Evolutionary conservation across 2,113 vertebrate species (phyloP), one percentile per base, ranked within the genome.

Genomic region (Oreochromis niloticus): DNA sequence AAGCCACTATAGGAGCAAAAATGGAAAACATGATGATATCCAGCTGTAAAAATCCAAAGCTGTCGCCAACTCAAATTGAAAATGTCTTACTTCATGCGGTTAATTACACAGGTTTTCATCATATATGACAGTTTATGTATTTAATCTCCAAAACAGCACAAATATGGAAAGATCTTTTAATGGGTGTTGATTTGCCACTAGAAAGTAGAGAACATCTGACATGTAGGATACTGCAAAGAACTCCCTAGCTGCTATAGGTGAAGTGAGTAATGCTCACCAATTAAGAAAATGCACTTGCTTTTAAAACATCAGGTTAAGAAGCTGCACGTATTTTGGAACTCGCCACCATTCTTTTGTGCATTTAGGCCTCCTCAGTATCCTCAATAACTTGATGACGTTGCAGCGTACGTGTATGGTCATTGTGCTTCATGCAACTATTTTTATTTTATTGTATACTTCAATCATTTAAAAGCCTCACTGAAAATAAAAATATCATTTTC

Each of bases 31-130:
- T 79, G 79, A 87, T 34, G 82, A 66, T 68, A 80, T 87, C 88
- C 90, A 90, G 91, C 86, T 92, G 88, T 52, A 81, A 88, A 78
- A 81, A 86, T 63, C 57, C 82, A 39, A 87, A 85, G 81, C 82
- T 90, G 88, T 89, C 57, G 56, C 57, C 80, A 61, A 82, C 59
- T 85, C 66, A 66, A 34, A 16, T 52, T 66, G 39, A 63, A 87
- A 84, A 83, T 73, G 59, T 71, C 71, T 88, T 66, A 36, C 54
- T 82, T 66, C 39, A 56, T 57, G 43, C 54, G 6, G n/a, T 55
- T 63, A 86, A 41, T 32, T 56, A 55, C 59, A 87, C 68, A 88
- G 11, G 66, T 80, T 87, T 84, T 91, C 78, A 82, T 88, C 73
- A 79, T n/a, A 39, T 34, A 27, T 14, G 57, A 89, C 54, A 43